Base-by-base conservation (phyloP, 2,113 vertebrate genomes). In the Hippocampus abdominalis region DNA sequence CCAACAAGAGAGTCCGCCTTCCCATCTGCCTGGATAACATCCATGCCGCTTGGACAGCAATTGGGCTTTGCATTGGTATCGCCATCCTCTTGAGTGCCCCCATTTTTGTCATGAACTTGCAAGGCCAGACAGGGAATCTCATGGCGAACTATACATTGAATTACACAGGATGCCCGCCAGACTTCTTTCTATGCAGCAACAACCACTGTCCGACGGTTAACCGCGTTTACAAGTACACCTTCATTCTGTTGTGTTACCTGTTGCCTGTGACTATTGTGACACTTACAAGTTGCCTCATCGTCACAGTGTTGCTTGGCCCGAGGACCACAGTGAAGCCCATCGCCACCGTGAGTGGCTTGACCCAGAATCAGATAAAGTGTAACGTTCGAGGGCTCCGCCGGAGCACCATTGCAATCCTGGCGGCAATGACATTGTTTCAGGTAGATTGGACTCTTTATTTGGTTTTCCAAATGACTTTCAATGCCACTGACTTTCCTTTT, bases 361-460 rank as follows among this genome's bases (percentile, higher is more conserved):
- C 46, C 3, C 73, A 69, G 12, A 13, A 9, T 2, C 8, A 1
- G 57, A 73, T n/a, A 80, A 82, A 48, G 32, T 70, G n/a, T 23
- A 75, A 36, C 56, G 25, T 66, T 23, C 44, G 8, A 4, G 62
- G 44, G 29, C 63, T 88, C 25, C 82, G 84, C 40, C 54, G 83
- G 12, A 89, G 91, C 42, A 88, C 84, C 0, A 2, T 81, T 0
- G 82, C 88, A 1, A 72, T 93, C 0, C 76, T 93, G 68, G 78
- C 83, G 18, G 92, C 91, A 9, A 92, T 92, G 91, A 73, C 16
- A 0, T 66, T 92, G 68, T 93, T 93, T 64, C 90, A 91, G 74
- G 44, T 92, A 0, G 79, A 90, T 77, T 93, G 92, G 91, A 89
- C 69, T 23, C 36, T 91, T 23, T 91, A 91, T 66, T 20, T 93